Evolutionary conservation across 2,113 vertebrate genomes (phyloP).

Genomic region (Dascyllus trimaculatus): DNA sequence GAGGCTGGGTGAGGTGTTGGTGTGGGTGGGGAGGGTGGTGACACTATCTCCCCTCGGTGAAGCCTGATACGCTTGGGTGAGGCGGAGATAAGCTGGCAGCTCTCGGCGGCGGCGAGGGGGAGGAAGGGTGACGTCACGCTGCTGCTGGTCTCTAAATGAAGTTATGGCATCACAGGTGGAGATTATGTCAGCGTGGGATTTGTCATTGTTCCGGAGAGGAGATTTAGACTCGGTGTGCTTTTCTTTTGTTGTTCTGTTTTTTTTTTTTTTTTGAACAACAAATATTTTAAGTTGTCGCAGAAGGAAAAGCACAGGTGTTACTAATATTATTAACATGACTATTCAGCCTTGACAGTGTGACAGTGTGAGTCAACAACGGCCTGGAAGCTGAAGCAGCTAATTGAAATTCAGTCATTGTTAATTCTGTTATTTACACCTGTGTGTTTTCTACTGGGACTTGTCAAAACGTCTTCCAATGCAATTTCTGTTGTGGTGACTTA

Average conservation of each 20-base stretch:
- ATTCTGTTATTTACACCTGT: conserved; percentile 7
- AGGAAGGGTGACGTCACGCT: conserved; percentile 54
- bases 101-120: conserved; percentile 26
- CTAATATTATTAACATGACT: conserved; percentile 3
- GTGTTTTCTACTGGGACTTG: conserved; percentile 7
- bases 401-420: conserved; percentile 7
- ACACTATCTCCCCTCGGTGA: conserved; percentile 73
- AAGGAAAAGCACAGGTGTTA: conserved; percentile 10
- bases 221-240: conserved; percentile 23
- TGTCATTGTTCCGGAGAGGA: conserved; percentile 55
- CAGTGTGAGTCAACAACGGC: conserved; percentile 6
- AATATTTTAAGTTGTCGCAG: not conserved
- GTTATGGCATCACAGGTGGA: conserved; percentile 50
- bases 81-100: conserved; percentile 63
- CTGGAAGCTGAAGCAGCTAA: conserved; percentile 20
- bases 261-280: not conserved
- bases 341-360: conserved; percentile 12
- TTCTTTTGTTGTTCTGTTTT: not conserved
- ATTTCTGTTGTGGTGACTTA: not conserved
- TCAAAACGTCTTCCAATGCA: not conserved
- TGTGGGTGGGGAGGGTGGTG: conserved; percentile 25
- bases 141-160: conserved; percentile 53
- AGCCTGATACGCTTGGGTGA: conserved; percentile 62
- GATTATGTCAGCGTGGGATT: conserved; percentile 55
- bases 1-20: conserved; percentile 30